Evolutionary conservation across 2,113 vertebrate species (phyloP).

Genomic region (cattle (Bos taurus)): DNA sequence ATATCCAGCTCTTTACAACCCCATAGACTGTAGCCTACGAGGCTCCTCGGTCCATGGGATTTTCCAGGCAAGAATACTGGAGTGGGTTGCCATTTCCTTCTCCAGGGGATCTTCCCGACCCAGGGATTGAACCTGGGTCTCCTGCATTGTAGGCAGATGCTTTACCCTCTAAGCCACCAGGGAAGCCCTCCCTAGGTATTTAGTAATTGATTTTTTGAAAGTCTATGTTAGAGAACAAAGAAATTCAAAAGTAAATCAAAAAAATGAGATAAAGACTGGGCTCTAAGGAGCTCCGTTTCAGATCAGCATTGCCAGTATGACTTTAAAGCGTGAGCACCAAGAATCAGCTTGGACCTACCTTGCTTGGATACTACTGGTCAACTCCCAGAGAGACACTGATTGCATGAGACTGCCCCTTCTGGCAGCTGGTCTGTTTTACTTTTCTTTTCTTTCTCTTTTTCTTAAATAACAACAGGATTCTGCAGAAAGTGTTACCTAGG

Average conservation of each 20-base stretch:
- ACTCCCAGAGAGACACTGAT: background rate
- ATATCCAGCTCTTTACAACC: background rate
- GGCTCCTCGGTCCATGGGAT: background rate
- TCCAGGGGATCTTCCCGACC: background rate
- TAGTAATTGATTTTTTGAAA: background rate
- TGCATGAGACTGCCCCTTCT: background rate
- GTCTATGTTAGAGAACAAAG: background rate
- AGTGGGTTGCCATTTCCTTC: background rate
- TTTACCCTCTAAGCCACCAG: background rate
- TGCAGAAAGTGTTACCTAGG: background rate
- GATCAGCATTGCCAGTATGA: background rate
- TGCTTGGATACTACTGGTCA: background rate
- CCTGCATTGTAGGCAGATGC: background rate
- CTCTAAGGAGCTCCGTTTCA: background rate
- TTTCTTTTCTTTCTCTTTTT: background rate
- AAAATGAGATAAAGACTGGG: background rate
- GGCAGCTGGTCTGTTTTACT: background rate
- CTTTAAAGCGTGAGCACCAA: background rate
- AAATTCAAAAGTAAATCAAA: conserved; percentile 31
- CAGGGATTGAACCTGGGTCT: background rate
- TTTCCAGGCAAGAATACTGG: background rate
- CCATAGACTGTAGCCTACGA: background rate
- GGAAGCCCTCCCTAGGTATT: background rate
- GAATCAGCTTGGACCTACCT: background rate
- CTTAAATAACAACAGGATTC: background rate